Evolutionary conservation across 1,140 invertebrate species (phyloP).

Genomic region (Drosophila pruinosa): DNA sequence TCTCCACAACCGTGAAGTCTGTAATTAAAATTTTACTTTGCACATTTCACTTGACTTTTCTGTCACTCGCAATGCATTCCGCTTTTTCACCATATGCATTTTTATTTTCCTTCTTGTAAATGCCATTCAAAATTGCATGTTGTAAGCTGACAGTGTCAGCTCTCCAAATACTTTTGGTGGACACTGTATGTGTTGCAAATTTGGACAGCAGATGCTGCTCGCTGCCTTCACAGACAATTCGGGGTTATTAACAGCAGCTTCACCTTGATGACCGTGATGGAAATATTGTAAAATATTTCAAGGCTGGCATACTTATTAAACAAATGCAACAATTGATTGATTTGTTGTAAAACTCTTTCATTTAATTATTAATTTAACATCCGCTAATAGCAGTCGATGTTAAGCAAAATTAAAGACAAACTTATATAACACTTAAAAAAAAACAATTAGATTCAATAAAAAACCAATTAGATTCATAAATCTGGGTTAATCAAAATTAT

Average conservation of each 20-base stretch:
- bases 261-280: too few relatives aligned
- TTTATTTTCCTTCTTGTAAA: background rate
- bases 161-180: background rate
- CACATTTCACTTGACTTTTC: constrained; percentile 40
- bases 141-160: background rate
- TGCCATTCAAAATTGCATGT: background rate
- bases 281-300: too few relatives aligned
- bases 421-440: too few relatives aligned
- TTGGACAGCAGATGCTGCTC: background rate
- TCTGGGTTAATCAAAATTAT: too few relatives aligned
- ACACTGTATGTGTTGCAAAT: background rate
- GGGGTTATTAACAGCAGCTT: background rate
- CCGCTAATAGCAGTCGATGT: too few relatives aligned
- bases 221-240: background rate
- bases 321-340: too few relatives aligned
- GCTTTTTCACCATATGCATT: constrained; percentile 13
- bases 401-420: too few relatives aligned
- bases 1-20: background rate
- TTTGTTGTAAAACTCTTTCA: too few relatives aligned
- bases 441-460: too few relatives aligned
- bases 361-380: too few relatives aligned
- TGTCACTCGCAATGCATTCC: constrained; percentile 17
- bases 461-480: too few relatives aligned
- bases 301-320: too few relatives aligned
- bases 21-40: constrained; percentile 69